Conservation (phyloP, 2,113 vertebrate genomes). For the Notarius lentiginosus region DNA sequence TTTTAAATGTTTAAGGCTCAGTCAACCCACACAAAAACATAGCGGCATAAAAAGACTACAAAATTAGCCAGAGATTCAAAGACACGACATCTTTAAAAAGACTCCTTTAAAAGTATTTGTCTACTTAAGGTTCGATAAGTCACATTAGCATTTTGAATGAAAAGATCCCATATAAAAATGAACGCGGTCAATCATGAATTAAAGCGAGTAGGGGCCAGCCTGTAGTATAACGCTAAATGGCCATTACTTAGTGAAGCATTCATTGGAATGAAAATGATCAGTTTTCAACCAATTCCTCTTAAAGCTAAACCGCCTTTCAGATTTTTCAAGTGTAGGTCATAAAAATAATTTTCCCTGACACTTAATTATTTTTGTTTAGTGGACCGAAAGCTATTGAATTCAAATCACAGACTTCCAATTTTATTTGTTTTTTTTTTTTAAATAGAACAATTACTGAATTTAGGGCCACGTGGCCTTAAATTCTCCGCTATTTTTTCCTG, state of each 20-base stretch:
- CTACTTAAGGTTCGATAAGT: not conserved
- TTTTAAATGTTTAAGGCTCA: not conserved
- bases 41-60: not conserved
- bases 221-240: not conserved
- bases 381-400: too few species aligned
- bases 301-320: too few species aligned
- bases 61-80: not conserved
- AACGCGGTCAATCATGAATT: not conserved
- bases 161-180: not conserved
- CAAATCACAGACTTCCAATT: too few species aligned
- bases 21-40: not conserved
- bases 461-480: too few species aligned
- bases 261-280: not conserved
- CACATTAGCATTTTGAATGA: conserved; percentile 11
- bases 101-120: not conserved
- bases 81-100: not conserved
- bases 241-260: not conserved
- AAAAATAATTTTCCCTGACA: too few species aligned
- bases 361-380: too few species aligned
- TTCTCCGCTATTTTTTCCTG: too few species aligned
- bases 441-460: too few species aligned
- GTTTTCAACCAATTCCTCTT: not conserved
- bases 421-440: too few species aligned
- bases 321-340: too few species aligned
- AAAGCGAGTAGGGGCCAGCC: not conserved